Evolutionary conservation across 2,888 invertebrate genomes (phyloP), one percentile per base, ranked within the genome.

Genomic region (Drosophila fungiperda): DNA sequence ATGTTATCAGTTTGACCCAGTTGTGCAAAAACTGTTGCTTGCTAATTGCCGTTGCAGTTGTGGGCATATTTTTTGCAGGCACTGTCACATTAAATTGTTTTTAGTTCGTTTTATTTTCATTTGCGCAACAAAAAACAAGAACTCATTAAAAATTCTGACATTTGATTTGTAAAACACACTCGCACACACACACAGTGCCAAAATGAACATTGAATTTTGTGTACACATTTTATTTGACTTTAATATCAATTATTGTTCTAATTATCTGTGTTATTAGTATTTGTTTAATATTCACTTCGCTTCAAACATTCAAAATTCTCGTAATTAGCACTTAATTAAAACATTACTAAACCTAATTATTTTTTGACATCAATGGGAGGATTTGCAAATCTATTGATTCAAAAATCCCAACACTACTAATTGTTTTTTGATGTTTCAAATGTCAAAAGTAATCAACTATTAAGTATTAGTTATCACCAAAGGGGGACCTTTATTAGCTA

Each of bases 11-110:
- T 52, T 38, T 52, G 29, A 32, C 52, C 20, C 36, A 38, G 38
- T 35, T 48, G 53, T 48, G 53, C 35, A 60, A 61, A 59, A 17
- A 38, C 38, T 38, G 15, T 61, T 61, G 61, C 36, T 32, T 40
- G 32, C 54, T 54, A 61, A 54, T 61, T 61, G 55, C 29, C 29
- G 29, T 29, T 29, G 6, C 9, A 32, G 20, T 15, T 57, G 20
- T 40, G 33, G 12, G n/a, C 9, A 15, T 17, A 5, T 5, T 61
- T 61, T 55, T 29, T 15, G 38, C 55, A 55, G n/a, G 7, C 57
- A 40, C 40, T 40, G 29, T 57, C 15, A 23, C 5, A 33, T 61
- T 40, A n/a, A 40, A 61, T 40, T n/a, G 9, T 20, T 53, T 54
- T 33, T 8, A 12, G 4, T 1, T 12, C 0, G 0, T 17, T 11